Evolutionary conservation across 2,113 vertebrate genomes (phyloP).

Genomic region (Sylvilagus bachmani): DNA sequence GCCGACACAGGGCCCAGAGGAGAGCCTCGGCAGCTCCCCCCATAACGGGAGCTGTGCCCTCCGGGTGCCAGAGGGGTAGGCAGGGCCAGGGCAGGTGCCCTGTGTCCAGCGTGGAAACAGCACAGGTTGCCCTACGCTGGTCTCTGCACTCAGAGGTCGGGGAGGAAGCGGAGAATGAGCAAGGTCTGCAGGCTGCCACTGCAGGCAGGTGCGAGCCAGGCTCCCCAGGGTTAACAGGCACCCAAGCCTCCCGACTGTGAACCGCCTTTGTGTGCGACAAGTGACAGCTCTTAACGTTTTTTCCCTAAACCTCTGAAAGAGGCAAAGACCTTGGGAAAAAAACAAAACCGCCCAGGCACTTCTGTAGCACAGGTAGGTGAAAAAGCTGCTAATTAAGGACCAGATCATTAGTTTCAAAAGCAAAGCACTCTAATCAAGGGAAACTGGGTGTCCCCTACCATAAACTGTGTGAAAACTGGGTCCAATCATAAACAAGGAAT

Average conservation of each 20-base stretch:
- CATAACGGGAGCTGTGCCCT: not conserved
- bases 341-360: not conserved
- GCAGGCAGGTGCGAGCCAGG: not conserved
- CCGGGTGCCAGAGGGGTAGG: not conserved
- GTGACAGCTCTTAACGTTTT: not conserved
- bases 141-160: not conserved
- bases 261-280: not conserved
- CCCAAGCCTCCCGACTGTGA: not conserved
- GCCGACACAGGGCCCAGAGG: not conserved
- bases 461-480: not conserved
- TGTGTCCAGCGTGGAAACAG: not conserved
- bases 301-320: slow-evolving; percentile 7
- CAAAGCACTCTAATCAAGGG: not conserved
- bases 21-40: not conserved
- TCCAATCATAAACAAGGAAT: not conserved
- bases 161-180: not conserved
- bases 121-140: not conserved
- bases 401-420: not conserved
- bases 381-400: slow-evolving; percentile 1
- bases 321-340: slow-evolving; percentile 27
- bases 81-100: not conserved
- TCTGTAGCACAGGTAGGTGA: not conserved
- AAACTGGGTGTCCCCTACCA: not conserved
- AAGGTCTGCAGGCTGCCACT: not conserved
- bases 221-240: not conserved